A percentile compares a stretch with the other conserved stretches of the same genome.
phyloP scores from a whole-genome alignment of 1,140 invertebrate species.

The Cylas formicarius region DNA sequence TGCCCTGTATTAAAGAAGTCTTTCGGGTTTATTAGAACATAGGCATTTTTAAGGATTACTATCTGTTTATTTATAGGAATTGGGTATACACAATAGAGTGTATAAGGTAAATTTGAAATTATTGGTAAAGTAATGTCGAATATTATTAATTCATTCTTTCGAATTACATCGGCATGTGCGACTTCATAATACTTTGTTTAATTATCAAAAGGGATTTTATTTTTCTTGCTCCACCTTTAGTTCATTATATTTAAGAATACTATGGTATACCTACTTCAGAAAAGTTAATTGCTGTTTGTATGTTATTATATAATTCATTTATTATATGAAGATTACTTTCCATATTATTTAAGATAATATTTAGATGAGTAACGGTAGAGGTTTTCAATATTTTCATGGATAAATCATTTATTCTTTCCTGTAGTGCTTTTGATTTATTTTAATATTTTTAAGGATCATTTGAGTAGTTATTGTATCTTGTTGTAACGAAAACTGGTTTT shows the following conservation, averaged over 20 bases:
- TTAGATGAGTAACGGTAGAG: too few species aligned
- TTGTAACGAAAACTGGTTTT: slow-evolving; percentile 5
- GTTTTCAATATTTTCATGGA: not conserved
- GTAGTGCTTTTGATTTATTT: slow-evolving; percentile 2
- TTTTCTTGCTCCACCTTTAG: not conserved
- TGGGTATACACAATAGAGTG: too few species aligned
- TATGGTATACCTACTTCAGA: not conserved
- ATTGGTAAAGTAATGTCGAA: not conserved
- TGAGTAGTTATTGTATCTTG: slow-evolving; percentile 1
- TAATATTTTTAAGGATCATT: slow-evolving; percentile 6
- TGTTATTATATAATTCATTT: not conserved
- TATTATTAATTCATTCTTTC: slow-evolving; percentile 4
- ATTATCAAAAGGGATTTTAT: slow-evolving; percentile 4
- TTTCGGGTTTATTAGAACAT: too few species aligned
- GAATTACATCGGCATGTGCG: not conserved
- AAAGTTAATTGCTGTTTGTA: slow-evolving; percentile 3
- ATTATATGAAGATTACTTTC: too few species aligned
- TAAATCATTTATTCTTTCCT: not conserved
- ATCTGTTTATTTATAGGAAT: slow-evolving; percentile 2
- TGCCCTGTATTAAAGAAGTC: too few species aligned
- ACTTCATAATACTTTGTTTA: slow-evolving; percentile 3
- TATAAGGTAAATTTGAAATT: too few species aligned
- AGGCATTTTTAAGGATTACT: too few species aligned
- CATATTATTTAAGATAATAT: too few species aligned
- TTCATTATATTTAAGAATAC: not conserved